Base-by-base conservation (phyloP, 2,888 invertebrate species). In the Ferdinandea cuprea region DNA sequence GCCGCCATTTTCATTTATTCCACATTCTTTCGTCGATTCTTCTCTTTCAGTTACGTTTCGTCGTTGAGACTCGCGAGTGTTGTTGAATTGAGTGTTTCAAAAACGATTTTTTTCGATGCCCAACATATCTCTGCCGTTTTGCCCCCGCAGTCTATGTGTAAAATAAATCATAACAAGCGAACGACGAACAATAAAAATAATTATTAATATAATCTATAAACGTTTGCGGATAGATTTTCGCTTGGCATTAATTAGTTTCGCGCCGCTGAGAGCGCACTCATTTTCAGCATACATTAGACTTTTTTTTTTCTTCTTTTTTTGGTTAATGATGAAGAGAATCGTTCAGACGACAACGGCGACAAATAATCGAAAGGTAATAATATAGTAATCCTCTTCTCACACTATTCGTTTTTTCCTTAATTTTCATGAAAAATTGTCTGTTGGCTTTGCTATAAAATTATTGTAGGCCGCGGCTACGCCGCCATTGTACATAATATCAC, bases 41-140 rank as follows among this genome's bases (percentile, higher is more conserved):
- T 83, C 83, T 83, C 83, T 83, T 83, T 83, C 78, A 83, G 83
- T 83, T 83, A 78, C 78, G 83, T 83, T 83, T 83, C 83, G 78
- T 83, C 83, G 83, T 59, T 83, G 83, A 83, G 78, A 68, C 72
- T 83, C 83, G 83, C 83, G 83, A 83, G 83, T 83, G 83, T 76
- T 83, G 72, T 77, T 74, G 83, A 77, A 15, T 59, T 59, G 30
- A 61, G 76, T 76, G 69, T 81, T 68, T 37, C n/a, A 58, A 68
- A 61, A 59, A 66, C n/a, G 48, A 32, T 44, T 56, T 30, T 73
- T 73, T 69, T 76, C 76, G 35, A 76, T 81, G 81, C 76, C 65
- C 81, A 76, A 63, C 71, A 77, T 61, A 66, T 81, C 48, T 58
- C 40, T 81, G 46, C 65, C 59, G 68, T 56, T 77, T 76, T 81